Base-by-base conservation (phyloP, 2,113 vertebrate genomes). In the Eurystomus gularis region DNA sequence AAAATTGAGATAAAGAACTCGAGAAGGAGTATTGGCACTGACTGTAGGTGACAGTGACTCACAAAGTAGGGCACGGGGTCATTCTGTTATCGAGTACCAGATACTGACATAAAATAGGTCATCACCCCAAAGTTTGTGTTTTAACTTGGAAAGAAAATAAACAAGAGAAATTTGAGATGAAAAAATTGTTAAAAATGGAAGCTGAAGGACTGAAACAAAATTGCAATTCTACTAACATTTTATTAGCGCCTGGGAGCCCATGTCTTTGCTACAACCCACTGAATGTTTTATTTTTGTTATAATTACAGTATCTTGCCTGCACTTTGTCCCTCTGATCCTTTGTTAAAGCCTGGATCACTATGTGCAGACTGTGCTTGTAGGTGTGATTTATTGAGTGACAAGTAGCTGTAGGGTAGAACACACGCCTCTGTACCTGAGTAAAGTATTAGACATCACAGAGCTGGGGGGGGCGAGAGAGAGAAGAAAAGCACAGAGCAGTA, bases 311-410 rank as follows among this genome's bases (percentile, higher is more conserved):
- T 97, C 98, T 98, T 97, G 96, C 97, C 97, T 98, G 98, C 97
- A 97, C 98, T 98, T 97, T 98, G 97, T 98, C 98, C 96, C 98
- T 98, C 98, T 98, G 97, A 98, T 98, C 98, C 98, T 97, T 98
- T 98, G 97, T 98, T 97, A 98, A 97, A 98, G 96, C 97, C 97
- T 94, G 94, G 98, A 98, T 98, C 97, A 92, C 97, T 98, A 69
- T 96, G 96, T 97, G 97, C 96, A 97, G 98, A 95, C 97, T 89
- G 80, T 54, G 94, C 98, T 98, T 71, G 96, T 98, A 98, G 98
- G 97, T 98, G 98, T 98, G 98, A 98, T 98, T 98, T 98, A 98
- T 98, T 98, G 98, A 98, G 98, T 98, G 98, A 98, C 98, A 98
- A 98, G 98, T 98, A 97, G 98, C 98, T 98, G 98, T 98, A 98